A percentile compares a stretch with the other conserved stretches of the same genome.
Conservation (phyloP, 92 coral and sea anemone genomes). For the Isaurus tuberculatus region DNA sequence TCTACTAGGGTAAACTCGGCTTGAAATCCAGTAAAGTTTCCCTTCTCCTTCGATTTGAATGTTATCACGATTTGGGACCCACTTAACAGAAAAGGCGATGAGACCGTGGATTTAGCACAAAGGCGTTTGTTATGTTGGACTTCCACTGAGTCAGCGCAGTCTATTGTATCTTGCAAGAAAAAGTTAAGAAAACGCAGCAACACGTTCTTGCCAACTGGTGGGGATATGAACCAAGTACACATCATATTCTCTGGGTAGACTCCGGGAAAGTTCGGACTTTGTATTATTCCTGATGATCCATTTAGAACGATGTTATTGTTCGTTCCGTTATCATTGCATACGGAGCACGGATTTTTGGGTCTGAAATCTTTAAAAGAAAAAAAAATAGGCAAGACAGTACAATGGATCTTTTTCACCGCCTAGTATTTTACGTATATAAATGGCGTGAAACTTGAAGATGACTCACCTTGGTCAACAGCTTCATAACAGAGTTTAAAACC, state of each 20-base stretch:
- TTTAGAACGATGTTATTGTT: conserved; percentile 34
- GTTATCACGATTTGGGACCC: conserved; percentile 3
- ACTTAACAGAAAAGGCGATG: conserved; percentile 20
- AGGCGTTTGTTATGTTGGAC: neutral
- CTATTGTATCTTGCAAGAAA: neutral
- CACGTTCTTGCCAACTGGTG: neutral
- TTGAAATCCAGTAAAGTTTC: conserved; percentile 32
- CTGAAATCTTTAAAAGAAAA: neutral
- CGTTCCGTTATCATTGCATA: conserved; percentile 19
- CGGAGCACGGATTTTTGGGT: conserved; percentile 35
- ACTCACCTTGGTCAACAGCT: conserved; percentile 12
- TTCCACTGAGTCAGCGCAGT: conserved; percentile 33
- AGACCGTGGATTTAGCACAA: conserved; percentile 1
- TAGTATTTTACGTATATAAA: no score
- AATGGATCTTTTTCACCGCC: no score
- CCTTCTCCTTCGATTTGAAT: conserved; percentile 15
- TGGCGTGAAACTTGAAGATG: no score
- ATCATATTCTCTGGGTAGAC: neutral
- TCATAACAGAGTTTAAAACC: conserved; percentile 39
- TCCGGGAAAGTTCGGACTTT: conserved; percentile 38
- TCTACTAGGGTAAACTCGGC: conserved; percentile 4
- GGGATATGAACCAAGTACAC: conserved; percentile 33
- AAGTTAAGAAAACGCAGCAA: conserved; percentile 22
- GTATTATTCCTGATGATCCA: conserved; percentile 14
- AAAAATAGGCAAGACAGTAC: neutral